phyloP scores from a whole-genome alignment of 1,140 invertebrate genomes.

The Lepidotrigona ventralis region DNA sequence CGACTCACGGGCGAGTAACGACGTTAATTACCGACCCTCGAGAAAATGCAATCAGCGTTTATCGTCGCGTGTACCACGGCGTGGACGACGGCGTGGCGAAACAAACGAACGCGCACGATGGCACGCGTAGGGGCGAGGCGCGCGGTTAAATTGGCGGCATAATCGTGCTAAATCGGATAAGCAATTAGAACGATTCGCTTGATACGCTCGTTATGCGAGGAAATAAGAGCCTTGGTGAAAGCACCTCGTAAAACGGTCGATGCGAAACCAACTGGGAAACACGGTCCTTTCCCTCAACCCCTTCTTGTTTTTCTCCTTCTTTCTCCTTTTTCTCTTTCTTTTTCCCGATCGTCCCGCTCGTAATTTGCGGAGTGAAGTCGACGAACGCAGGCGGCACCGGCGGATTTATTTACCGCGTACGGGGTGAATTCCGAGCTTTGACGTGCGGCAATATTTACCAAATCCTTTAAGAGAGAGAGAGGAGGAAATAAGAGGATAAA shows the following conservation, averaged over 20 bases:
- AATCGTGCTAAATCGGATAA: constrained; percentile 55
- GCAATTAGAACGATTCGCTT: constrained; percentile 41
- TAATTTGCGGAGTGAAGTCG: neutral
- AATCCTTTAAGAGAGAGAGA: too few species aligned
- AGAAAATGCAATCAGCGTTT: constrained; percentile 53
- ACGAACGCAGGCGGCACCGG: neutral
- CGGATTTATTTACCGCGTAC: constrained; percentile 27
- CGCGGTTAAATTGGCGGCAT: constrained; percentile 39
- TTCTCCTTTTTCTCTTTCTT: neutral
- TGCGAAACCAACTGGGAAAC: neutral
- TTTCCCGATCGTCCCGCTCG: neutral
- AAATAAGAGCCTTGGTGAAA: neutral
- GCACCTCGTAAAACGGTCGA: constrained; percentile 5
- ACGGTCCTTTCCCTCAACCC: neutral
- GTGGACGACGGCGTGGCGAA: constrained; percentile 2
- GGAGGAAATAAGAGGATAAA: neutral
- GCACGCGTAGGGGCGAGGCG: neutral
- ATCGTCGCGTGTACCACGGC: constrained; percentile 12
- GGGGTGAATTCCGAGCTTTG: neutral
- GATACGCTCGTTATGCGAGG: constrained; percentile 30
- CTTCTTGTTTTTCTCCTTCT: neutral
- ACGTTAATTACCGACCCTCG: constrained; percentile 51
- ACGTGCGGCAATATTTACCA: constrained; percentile 18
- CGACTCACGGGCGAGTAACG: constrained; percentile 28
- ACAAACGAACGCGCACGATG: constrained; percentile 24